Percentiles rank a stretch among this genome's conserved stretches.
These are phyloP conservation scores for Cheilosia pagana DNA, from an alignment of 2,888 invertebrate genomes.

Conservation along the genomic window DNA sequence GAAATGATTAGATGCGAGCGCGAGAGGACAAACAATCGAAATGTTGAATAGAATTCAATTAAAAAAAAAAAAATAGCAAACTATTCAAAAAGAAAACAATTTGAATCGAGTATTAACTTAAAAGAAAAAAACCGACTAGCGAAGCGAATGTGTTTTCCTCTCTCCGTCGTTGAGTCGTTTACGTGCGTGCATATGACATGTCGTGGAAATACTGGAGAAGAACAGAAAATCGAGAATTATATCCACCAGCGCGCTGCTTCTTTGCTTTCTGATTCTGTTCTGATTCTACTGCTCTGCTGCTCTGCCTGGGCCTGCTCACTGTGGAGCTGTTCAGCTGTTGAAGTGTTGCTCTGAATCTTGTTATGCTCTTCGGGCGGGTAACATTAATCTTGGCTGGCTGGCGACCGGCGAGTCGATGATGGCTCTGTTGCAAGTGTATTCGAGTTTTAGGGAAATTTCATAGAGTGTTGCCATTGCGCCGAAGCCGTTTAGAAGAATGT, in stretches of 20 bases:
- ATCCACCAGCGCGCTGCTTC: constrained; percentile 14
- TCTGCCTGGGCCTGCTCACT: background rate
- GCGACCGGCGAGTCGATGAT: background rate
- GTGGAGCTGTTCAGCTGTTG: background rate
- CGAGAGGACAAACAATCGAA: constrained; percentile 15
- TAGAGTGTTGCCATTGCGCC: constrained; percentile 57
- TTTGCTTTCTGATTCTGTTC: background rate
- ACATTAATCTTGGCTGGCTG: background rate
- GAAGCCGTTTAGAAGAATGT: constrained; percentile 1
- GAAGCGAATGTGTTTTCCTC: constrained; percentile 35
- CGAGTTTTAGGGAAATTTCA: constrained; percentile 14
- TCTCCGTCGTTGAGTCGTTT: constrained; percentile 46
- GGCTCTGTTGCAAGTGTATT: constrained; percentile 37
- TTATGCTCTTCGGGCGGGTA: constrained; percentile 17
- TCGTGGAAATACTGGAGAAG: constrained; percentile 61
- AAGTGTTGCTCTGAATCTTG: constrained; percentile 17
- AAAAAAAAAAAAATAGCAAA: constrained; percentile 24
- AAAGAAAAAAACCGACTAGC: constrained; percentile 45
- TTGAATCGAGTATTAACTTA: constrained; percentile 15
- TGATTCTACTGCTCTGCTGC: too few relatives aligned
- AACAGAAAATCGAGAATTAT: constrained; percentile 42
- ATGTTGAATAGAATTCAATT: constrained; percentile 39
- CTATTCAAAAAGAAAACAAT: background rate
- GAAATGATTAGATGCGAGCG: constrained; percentile 9
- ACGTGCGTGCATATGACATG: constrained; percentile 64